Evolutionary conservation across 2,797 vertebrate genomes (phyloP).

Genomic region (Hyperoplus immaculatus): DNA sequence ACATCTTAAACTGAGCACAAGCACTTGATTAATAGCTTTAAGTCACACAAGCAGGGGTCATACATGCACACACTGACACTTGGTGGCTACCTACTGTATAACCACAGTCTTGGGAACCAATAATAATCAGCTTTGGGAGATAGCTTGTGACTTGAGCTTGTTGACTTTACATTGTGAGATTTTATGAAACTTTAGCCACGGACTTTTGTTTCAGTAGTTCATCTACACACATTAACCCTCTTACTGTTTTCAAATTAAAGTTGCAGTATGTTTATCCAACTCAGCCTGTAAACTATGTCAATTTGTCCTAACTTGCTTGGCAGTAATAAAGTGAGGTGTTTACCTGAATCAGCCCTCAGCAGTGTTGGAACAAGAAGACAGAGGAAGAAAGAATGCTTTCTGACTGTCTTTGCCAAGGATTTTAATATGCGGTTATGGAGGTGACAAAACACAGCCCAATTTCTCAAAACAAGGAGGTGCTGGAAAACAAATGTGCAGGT

Average conservation of each 20-base stretch:
- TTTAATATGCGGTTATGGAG: slow-evolving; percentile 53
- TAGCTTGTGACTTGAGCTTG: not conserved
- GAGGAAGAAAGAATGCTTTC: slow-evolving; percentile 60
- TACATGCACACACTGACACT: not conserved
- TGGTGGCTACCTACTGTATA: not conserved
- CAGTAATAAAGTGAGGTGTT: slow-evolving; percentile 45
- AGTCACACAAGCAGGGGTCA: not conserved
- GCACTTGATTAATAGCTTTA: not conserved
- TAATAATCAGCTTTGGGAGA: not conserved
- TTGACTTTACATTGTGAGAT: not conserved
- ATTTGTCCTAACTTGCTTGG: slow-evolving; percentile 66
- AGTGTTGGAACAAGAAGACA: slow-evolving; percentile 65
- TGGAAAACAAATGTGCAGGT: slow-evolving; percentile 27
- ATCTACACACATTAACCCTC: not conserved
- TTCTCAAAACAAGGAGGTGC: slow-evolving; percentile 34
- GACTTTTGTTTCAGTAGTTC: not conserved
- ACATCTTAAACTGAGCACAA: not conserved
- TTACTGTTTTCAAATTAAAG: not conserved
- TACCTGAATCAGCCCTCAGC: slow-evolving; percentile 57
- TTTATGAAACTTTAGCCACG: not conserved
- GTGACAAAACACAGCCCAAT: slow-evolving; percentile 39
- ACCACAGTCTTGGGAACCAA: not conserved
- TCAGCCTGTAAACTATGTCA: slow-evolving; percentile 52
- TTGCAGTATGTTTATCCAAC: not conserved
- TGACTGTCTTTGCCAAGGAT: slow-evolving; percentile 46